Conservation (phyloP, 2,888 invertebrate species). For the Lasioglossum figueresi region DNA sequence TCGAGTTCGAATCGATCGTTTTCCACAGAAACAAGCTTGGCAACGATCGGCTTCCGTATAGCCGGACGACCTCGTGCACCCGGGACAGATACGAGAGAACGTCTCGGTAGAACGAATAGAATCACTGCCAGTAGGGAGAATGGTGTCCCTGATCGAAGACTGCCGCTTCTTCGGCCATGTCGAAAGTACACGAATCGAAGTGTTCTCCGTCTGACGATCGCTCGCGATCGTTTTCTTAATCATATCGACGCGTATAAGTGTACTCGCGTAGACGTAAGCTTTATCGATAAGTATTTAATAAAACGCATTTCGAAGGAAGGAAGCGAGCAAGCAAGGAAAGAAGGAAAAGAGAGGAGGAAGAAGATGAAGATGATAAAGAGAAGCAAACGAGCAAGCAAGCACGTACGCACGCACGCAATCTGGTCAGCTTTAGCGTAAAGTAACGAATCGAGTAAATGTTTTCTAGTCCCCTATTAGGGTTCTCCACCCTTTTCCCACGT, state of each 20-base stretch:
- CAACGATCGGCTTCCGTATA: not conserved
- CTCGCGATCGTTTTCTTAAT: conserved; percentile 57
- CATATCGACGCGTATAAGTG: conserved; percentile 69
- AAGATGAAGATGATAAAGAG: not conserved
- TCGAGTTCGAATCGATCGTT: not conserved
- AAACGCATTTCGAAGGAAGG: conserved; percentile 39
- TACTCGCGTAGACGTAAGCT: conserved; percentile 65
- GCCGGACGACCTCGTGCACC: not conserved
- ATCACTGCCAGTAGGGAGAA: conserved; percentile 32
- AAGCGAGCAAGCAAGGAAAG: not conserved
- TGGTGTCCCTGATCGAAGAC: conserved; percentile 27
- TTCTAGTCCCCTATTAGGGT: conserved; percentile 76
- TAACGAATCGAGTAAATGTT: conserved; percentile 70
- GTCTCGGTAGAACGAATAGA: not conserved
- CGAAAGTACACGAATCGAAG: conserved; percentile 27
- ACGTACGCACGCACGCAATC: conserved; percentile 32
- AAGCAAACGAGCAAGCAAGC: conserved; percentile 7
- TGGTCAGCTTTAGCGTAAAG: conserved; percentile 65
- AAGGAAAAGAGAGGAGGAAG: not conserved
- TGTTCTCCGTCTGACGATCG: conserved; percentile 57
- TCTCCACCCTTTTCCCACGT: conserved; percentile 12
- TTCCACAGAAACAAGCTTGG: not conserved
- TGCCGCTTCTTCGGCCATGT: conserved; percentile 20
- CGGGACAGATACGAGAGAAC: not conserved
- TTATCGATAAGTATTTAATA: conserved; percentile 62